Evolutionary conservation across 2,113 vertebrate species (phyloP).

Genomic region (Oriolus oriolus): DNA sequence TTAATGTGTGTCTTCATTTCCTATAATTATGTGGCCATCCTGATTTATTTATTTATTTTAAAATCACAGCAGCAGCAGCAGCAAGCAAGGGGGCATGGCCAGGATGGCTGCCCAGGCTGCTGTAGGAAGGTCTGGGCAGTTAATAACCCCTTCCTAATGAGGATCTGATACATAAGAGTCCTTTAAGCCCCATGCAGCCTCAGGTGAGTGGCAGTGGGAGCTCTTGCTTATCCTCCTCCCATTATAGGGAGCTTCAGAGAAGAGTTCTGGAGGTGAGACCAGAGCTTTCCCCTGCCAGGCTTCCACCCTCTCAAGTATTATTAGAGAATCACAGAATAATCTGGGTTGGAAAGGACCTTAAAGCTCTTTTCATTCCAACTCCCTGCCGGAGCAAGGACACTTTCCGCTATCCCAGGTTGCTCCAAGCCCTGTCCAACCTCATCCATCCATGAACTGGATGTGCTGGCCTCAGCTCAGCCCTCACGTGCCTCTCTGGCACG

Average conservation of each 20-base stretch:
- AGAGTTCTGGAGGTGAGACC: not conserved
- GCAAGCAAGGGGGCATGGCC: not conserved
- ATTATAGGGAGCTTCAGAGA: not conserved
- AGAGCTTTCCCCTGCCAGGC: accelerated
- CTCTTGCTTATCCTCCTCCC: not conserved
- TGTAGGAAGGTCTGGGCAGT: not conserved
- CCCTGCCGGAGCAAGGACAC: not conserved
- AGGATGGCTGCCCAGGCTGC: not conserved
- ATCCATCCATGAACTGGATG: accelerated
- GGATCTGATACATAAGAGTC: not conserved
- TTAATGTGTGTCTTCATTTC: not conserved
- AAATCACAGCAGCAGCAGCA: not conserved
- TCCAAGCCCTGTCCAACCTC: not conserved
- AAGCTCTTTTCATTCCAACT: not conserved
- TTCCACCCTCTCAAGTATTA: not conserved
- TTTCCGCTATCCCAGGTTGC: not conserved
- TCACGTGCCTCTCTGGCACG: accelerated
- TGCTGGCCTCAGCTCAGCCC: not conserved
- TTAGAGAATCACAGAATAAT: not conserved
- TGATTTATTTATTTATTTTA: not conserved
- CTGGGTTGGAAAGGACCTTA: not conserved
- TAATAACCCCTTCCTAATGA: not conserved
- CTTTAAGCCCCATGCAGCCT: not conserved
- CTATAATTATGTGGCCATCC: not conserved
- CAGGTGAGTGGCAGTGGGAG: not conserved